A percentile compares a stretch with the other conserved stretches of the same genome.
phyloP scores from a whole-genome alignment of 1,140 invertebrate species.

The Tenebrio molitor region DNA sequence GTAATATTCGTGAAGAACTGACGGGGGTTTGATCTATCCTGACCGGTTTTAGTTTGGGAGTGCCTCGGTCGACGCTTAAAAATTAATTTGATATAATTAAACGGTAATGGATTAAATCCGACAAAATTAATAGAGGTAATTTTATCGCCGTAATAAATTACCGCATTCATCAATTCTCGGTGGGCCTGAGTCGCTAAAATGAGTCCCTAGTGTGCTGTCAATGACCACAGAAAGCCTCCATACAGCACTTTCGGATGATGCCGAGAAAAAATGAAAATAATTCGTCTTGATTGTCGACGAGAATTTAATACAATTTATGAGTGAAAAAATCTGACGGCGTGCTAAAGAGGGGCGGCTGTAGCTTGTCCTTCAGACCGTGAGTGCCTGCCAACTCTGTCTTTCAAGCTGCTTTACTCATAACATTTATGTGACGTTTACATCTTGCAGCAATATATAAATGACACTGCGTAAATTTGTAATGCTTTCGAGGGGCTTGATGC shows the following conservation, averaged over 20 bases:
- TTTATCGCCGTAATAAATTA: slow-evolving; percentile 35
- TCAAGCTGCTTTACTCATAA: slow-evolving; percentile 36
- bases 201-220: slow-evolving; percentile 19
- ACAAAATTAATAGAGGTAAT: slow-evolving; percentile 28
- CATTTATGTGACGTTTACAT: slow-evolving; percentile 39
- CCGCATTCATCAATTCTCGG: slow-evolving; percentile 26
- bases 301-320: slow-evolving; percentile 16
- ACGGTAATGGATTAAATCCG: slow-evolving; percentile 35
- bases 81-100: slow-evolving; percentile 39
- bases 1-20: too few relatives aligned
- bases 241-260: slow-evolving; percentile 10
- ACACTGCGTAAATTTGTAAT: slow-evolving; percentile 37
- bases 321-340: slow-evolving; percentile 18
- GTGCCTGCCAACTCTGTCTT: slow-evolving; percentile 29
- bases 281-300: slow-evolving; percentile 20
- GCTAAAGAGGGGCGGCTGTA: slow-evolving; percentile 17
- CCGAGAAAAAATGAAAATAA: slow-evolving; percentile 18
- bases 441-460: slow-evolving; percentile 36
- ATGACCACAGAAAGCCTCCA: slow-evolving; percentile 5
- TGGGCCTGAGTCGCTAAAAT: slow-evolving; percentile 24
- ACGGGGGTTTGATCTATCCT: too few relatives aligned
- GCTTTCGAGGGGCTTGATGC: slow-evolving; percentile 18
- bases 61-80: neutral
- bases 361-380: slow-evolving; percentile 13
- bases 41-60: too few relatives aligned